phyloP scores from a whole-genome alignment of 2,113 vertebrate species.

The Hystrix cristata region DNA sequence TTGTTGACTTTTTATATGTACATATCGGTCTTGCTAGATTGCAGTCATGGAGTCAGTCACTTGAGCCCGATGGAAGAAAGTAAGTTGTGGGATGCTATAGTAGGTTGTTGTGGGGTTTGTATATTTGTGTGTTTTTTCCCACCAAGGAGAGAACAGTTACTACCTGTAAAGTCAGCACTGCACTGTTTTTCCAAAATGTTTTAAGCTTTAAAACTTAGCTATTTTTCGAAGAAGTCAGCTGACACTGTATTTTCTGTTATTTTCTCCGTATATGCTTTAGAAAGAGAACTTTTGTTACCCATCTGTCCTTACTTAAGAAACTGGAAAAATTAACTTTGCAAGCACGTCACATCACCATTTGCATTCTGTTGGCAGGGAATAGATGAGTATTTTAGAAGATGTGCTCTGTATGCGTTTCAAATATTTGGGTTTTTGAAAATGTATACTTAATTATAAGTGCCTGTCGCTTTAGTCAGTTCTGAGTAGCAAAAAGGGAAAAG shows the following conservation, averaged over 20 bases:
- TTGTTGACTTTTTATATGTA: slow-evolving; percentile 83
- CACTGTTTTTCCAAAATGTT: slow-evolving; percentile 53
- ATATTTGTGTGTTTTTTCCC: neutral
- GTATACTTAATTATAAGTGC: slow-evolving; percentile 70
- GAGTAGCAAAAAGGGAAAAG: slow-evolving; percentile 52
- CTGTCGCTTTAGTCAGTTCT: slow-evolving; percentile 68
- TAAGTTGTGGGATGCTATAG: slow-evolving; percentile 24
- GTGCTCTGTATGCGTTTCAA: slow-evolving; percentile 70
- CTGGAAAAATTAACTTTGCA: slow-evolving; percentile 74
- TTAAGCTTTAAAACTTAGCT: slow-evolving; percentile 48
- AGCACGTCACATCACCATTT: slow-evolving; percentile 74
- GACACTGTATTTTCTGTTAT: slow-evolving; percentile 41
- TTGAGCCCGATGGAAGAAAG: slow-evolving; percentile 59
- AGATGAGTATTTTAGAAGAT: slow-evolving; percentile 79
- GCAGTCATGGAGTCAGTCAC: slow-evolving; percentile 60
- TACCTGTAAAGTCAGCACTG: slow-evolving; percentile 34
- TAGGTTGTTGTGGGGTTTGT: slow-evolving; percentile 25
- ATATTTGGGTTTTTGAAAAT: slow-evolving; percentile 79
- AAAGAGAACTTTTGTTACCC: slow-evolving; percentile 76
- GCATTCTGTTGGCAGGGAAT: slow-evolving; percentile 72
- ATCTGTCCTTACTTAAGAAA: slow-evolving; percentile 74
- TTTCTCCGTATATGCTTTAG: slow-evolving; percentile 67
- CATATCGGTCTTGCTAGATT: slow-evolving; percentile 68
- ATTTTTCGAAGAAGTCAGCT: slow-evolving; percentile 19
- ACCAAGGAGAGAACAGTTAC: slow-evolving; percentile 16